Conservation (phyloP, 2,888 invertebrate species). For the Scrobipalpa costella region DNA sequence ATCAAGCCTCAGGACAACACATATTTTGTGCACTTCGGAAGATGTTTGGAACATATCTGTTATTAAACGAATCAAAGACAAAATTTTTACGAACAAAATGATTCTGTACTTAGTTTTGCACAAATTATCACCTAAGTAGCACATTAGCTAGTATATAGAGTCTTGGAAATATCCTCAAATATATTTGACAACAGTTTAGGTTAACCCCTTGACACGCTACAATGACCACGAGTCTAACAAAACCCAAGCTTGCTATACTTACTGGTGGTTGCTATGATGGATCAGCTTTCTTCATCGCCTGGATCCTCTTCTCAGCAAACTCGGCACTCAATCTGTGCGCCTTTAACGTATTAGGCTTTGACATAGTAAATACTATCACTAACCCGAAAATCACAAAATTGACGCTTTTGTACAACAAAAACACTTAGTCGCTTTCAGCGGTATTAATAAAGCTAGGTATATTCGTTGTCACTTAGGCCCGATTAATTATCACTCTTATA, state of each 20-base stretch:
- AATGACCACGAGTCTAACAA: neutral
- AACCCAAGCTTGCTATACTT: slow-evolving; percentile 44
- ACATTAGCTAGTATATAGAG: neutral
- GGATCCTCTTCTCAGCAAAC: slow-evolving; percentile 72
- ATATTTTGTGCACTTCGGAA: too few species aligned
- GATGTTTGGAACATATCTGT: too few species aligned
- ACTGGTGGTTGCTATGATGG: slow-evolving; percentile 79
- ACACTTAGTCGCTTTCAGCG: slow-evolving; percentile 38
- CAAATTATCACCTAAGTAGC: too few species aligned
- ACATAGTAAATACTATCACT: slow-evolving; percentile 59
- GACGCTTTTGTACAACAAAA: slow-evolving; percentile 42
- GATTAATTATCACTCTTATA: slow-evolving; percentile 55
- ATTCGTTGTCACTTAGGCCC: slow-evolving; percentile 57
- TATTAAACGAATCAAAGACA: too few species aligned
- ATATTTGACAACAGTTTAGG: neutral
- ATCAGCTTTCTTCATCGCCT: slow-evolving; percentile 68
- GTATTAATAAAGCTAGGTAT: slow-evolving; percentile 47
- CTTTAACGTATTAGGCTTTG: slow-evolving; percentile 74
- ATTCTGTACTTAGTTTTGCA: too few species aligned
- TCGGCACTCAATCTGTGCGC: slow-evolving; percentile 77
- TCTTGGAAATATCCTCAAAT: neutral
- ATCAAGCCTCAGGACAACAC: too few species aligned
- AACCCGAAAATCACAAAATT: slow-evolving; percentile 40
- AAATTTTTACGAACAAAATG: too few species aligned
- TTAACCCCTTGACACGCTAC: neutral